Percentiles rank a stretch among this genome's conserved stretches.
Conservation (phyloP, 1,140 invertebrate genomes). For the Drosophila novamexicana region DNA sequence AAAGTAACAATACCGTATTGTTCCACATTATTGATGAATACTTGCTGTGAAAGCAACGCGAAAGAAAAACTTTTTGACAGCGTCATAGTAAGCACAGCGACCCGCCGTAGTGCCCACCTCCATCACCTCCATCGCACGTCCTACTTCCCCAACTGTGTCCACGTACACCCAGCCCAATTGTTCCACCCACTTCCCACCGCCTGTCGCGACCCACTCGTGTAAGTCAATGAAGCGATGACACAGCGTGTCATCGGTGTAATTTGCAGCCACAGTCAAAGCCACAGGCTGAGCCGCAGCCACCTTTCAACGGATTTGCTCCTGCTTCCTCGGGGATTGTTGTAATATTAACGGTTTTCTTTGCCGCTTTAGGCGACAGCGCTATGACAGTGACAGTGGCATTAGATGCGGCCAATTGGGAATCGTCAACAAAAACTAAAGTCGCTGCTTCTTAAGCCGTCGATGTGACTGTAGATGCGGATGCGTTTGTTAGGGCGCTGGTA, state of each 20-base stretch:
- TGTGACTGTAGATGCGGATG: neutral
- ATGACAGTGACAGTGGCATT: constrained; percentile 18
- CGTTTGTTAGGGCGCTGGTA: constrained; percentile 2
- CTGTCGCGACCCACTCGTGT: constrained; percentile 28
- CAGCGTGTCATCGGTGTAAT: constrained; percentile 76
- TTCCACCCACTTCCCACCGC: neutral
- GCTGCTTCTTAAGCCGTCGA: constrained; percentile 24
- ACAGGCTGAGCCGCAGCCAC: constrained; percentile 11
- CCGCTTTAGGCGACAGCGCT: constrained; percentile 53
- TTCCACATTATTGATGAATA: constrained; percentile 41
- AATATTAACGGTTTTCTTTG: constrained; percentile 64
- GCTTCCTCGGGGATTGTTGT: constrained; percentile 53
- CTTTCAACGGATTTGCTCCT: constrained; percentile 47
- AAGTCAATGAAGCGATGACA: constrained; percentile 71
- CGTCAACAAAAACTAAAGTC: constrained; percentile 27
- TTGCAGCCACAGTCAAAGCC: constrained; percentile 49
- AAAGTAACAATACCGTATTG: constrained; percentile 41
- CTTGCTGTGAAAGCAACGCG: constrained; percentile 1
- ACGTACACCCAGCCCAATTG: neutral
- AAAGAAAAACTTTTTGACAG: constrained; percentile 36
- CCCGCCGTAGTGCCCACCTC: constrained; percentile 6
- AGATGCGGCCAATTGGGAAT: constrained; percentile 63
- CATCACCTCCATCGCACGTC: neutral
- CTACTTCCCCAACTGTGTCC: too few relatives aligned
- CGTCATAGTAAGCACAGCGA: too few relatives aligned